These are phyloP conservation scores for Campopleginae sp. DNA, from an alignment of 2,888 invertebrate genomes.

Conservation along the genomic window DNA sequence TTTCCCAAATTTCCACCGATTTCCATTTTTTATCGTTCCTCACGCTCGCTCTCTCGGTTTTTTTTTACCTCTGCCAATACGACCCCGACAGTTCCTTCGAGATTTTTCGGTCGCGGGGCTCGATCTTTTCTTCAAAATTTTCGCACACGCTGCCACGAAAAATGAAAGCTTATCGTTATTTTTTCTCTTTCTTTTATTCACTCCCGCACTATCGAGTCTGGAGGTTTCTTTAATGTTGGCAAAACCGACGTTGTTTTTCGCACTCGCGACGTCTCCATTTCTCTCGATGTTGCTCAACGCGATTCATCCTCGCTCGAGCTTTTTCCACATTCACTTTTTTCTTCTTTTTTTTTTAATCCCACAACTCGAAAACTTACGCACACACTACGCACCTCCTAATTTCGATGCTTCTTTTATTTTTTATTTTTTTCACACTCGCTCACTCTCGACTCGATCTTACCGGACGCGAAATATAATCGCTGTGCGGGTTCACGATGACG, in stretches of 20 bases:
- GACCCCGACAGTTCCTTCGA: too few species aligned
- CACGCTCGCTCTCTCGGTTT: neutral
- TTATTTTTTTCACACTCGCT: neutral
- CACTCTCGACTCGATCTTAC: neutral
- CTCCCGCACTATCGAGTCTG: neutral
- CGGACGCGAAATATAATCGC: neutral
- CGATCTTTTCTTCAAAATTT: neutral
- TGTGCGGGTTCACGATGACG: constrained; percentile 13
- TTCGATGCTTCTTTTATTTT: constrained; percentile 7
- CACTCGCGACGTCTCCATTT: constrained; percentile 27
- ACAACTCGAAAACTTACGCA: neutral
- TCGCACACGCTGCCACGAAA: neutral
- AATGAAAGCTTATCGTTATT: neutral
- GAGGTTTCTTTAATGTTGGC: constrained; percentile 14
- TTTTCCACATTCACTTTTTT: too few species aligned
- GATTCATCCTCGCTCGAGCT: constrained; percentile 40
- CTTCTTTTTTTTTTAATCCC: neutral
- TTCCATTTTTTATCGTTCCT: constrained; percentile 10
- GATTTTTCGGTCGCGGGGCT: too few species aligned
- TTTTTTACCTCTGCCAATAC: neutral
- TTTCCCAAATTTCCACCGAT: constrained; percentile 1
- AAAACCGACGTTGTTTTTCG: constrained; percentile 1
- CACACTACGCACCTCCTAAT: neutral
- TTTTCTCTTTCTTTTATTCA: neutral
- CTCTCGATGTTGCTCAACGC: constrained; percentile 37